Conservation (phyloP, 2,888 invertebrate genomes). For the Lathronympha strigana region DNA sequence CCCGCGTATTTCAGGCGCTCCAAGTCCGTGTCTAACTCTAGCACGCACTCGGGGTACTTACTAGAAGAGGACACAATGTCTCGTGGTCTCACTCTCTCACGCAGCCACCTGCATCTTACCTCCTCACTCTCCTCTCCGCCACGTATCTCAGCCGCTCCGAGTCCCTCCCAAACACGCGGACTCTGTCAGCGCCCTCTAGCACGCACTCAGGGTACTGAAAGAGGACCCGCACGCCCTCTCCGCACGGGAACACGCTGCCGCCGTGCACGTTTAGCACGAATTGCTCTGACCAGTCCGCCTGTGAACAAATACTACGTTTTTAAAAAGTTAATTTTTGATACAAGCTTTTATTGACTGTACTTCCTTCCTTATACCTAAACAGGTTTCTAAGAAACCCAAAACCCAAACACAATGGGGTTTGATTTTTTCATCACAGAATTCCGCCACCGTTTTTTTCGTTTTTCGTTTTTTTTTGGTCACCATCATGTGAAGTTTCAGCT, state of each 20-base stretch:
- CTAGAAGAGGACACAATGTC: too few species aligned
- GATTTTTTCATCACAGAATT: too few species aligned
- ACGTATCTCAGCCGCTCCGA: constrained; percentile 75
- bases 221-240: constrained; percentile 90
- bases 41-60: too few species aligned
- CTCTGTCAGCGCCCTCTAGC: constrained; percentile 89
- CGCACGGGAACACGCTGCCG: constrained; percentile 92
- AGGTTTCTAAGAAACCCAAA: too few species aligned
- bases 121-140: constrained; percentile 71
- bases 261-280: constrained; percentile 94
- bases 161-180: constrained; percentile 91
- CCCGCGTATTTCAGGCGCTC: constrained; percentile 74
- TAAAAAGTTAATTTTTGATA: too few species aligned
- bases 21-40: constrained; percentile 71
- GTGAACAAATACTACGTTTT: constrained; percentile 47
- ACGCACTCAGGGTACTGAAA: constrained; percentile 94
- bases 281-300: constrained; percentile 94
- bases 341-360: too few species aligned
- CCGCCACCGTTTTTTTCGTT: too few species aligned
- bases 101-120: constrained; percentile 48
- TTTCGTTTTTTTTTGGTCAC: too few species aligned
- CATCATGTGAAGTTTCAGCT: too few species aligned
- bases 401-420: too few species aligned
- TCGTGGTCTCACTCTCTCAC: too few species aligned
- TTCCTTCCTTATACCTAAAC: too few species aligned